Conservation (phyloP, 2,888 invertebrate genomes). For the Myopa testacea region DNA sequence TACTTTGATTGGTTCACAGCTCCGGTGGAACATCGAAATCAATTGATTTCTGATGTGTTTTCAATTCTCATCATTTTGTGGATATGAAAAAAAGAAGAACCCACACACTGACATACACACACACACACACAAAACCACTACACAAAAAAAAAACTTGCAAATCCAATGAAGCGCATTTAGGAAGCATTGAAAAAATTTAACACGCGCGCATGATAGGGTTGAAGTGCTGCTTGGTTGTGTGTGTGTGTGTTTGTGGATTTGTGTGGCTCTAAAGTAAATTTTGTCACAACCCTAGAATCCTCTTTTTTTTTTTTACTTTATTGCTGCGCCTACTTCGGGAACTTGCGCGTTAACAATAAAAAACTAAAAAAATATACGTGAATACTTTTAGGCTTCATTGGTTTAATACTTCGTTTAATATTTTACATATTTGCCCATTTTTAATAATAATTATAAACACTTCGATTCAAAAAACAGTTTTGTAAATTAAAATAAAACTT, state of each 20-base stretch:
- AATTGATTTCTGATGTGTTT: slow-evolving; percentile 65
- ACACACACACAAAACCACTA: neutral
- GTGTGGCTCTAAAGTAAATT: neutral
- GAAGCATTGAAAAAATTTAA: neutral
- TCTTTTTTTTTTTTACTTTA: slow-evolving; percentile 6
- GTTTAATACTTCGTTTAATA: neutral
- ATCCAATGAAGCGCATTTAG: slow-evolving; percentile 20
- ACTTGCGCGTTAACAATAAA: slow-evolving; percentile 3
- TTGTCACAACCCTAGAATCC: slow-evolving; percentile 13
- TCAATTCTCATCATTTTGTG: slow-evolving; percentile 52
- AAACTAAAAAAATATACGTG: neutral
- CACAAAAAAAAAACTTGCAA: neutral
- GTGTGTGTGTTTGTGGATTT: neutral
- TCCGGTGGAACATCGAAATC: slow-evolving; percentile 59
- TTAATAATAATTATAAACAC: too few relatives aligned
- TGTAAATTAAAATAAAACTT: too few relatives aligned
- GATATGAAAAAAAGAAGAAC: neutral
- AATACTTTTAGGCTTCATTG: neutral
- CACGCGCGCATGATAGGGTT: slow-evolving; percentile 28
- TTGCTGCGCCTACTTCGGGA: slow-evolving; percentile 4
- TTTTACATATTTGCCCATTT: neutral
- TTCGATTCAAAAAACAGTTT: too few relatives aligned
- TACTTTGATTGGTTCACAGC: slow-evolving; percentile 56
- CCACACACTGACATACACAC: neutral
- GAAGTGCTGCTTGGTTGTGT: neutral